Evolutionary conservation across 2,113 vertebrate genomes (phyloP).

Genomic region (Thryonomys swinderianus): DNA sequence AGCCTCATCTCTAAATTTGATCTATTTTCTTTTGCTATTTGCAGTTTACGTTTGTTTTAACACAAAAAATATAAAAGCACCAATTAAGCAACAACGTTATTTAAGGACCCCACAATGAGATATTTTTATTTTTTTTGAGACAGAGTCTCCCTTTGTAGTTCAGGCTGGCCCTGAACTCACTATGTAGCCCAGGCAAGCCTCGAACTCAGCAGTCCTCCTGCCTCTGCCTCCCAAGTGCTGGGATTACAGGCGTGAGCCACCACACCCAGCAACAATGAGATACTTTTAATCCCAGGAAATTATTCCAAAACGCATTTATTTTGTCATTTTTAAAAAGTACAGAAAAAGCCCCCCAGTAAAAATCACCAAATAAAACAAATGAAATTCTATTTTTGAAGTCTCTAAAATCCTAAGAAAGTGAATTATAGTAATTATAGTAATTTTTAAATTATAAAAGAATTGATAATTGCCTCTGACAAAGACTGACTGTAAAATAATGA

Average conservation of each 20-base stretch:
- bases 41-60: constrained; percentile 51
- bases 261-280: too few species aligned
- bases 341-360: constrained; percentile 42
- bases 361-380: constrained; percentile 44
- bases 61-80: neutral
- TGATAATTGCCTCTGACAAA: constrained; percentile 33
- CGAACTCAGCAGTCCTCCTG: too few species aligned
- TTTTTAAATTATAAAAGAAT: constrained; percentile 55
- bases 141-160: too few species aligned
- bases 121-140: too few species aligned
- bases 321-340: constrained; percentile 53
- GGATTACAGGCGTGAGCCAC: too few species aligned
- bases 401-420: constrained; percentile 54
- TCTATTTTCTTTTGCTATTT: constrained; percentile 23
- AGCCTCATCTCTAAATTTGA: neutral
- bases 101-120: constrained; percentile 54
- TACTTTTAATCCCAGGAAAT: constrained; percentile 68
- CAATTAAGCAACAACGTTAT: neutral
- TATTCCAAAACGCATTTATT: constrained; percentile 53
- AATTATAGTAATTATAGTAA: constrained; percentile 64
- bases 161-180: too few species aligned
- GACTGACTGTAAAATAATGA: constrained; percentile 27
- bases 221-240: too few species aligned
- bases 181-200: too few species aligned
- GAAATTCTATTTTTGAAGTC: constrained; percentile 48